A percentile compares a stretch with the other conserved stretches of the same genome.
These are phyloP conservation scores for Eudorcas thomsonii DNA, from an alignment of 2,113 vertebrate species.

Conservation along the genomic window DNA sequence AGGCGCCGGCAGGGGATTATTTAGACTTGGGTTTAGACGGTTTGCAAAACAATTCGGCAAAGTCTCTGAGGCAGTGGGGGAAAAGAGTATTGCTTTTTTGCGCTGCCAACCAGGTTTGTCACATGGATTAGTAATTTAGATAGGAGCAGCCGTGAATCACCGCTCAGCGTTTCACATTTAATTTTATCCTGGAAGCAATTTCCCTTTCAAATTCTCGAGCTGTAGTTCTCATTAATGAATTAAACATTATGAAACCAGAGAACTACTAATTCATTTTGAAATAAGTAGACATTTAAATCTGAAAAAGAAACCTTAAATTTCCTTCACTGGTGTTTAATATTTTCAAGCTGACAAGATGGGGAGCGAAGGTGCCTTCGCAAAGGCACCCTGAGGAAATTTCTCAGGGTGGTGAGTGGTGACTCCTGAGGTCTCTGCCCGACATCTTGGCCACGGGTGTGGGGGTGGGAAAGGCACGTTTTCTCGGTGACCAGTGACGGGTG, in stretches of 20 bases:
- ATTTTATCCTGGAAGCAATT: slow-evolving; percentile 76
- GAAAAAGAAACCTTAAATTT: slow-evolving; percentile 51
- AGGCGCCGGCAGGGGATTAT: slow-evolving; percentile 32
- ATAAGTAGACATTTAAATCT: slow-evolving; percentile 62
- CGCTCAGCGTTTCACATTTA: slow-evolving; percentile 63
- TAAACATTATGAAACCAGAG: slow-evolving; percentile 68
- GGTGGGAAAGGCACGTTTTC: neutral
- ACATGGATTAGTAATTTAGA: slow-evolving; percentile 69
- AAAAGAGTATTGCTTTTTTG: neutral
- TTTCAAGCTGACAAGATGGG: neutral
- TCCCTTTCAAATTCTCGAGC: slow-evolving; percentile 68
- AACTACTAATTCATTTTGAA: slow-evolving; percentile 63
- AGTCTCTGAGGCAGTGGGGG: slow-evolving; percentile 25
- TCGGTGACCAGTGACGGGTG: neutral
- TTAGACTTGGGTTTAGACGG: slow-evolving; percentile 56
- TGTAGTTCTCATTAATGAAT: slow-evolving; percentile 70
- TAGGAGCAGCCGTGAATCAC: slow-evolving; percentile 65
- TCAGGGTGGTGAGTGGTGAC: neutral
- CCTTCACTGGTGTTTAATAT: slow-evolving; percentile 45
- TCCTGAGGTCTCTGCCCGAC: rapidly evolving
- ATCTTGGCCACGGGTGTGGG: neutral
- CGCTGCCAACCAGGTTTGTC: slow-evolving; percentile 69
- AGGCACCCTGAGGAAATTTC: neutral
- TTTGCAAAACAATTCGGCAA: slow-evolving; percentile 69
- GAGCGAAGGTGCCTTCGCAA: neutral